Percentiles rank a stretch among this genome's conserved stretches.
phyloP scores from a whole-genome alignment of 2,797 vertebrate genomes.

The Molossus alvarezi region DNA sequence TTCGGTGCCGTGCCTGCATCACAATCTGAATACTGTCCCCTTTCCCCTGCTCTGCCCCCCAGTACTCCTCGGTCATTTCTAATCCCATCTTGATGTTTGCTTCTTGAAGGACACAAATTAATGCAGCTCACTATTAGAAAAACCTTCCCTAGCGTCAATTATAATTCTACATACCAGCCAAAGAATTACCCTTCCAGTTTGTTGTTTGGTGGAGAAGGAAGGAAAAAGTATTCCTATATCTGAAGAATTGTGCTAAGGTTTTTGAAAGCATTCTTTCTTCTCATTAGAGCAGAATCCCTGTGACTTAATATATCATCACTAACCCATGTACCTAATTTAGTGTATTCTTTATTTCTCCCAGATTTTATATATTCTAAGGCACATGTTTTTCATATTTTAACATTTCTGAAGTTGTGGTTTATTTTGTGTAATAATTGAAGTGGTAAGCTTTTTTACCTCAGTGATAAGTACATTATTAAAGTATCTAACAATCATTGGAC shows the following conservation, averaged over 20 bases:
- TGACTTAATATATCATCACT: not conserved
- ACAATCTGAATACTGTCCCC: not conserved
- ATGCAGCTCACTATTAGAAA: not conserved
- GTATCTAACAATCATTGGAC: not conserved
- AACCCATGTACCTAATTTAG: not conserved
- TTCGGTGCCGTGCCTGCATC: too few relatives aligned
- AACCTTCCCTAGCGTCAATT: not conserved
- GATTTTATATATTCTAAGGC: not conserved
- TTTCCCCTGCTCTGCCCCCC: not conserved
- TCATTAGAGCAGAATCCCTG: not conserved
- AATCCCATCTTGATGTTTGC: not conserved
- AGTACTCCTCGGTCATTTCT: not conserved
- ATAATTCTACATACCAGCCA: not conserved
- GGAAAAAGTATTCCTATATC: not conserved
- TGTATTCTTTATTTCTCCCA: not conserved
- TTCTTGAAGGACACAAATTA: constrained; percentile 10
- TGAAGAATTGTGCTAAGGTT: not conserved
- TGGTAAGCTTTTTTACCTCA: not conserved
- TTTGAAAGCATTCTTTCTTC: not conserved
- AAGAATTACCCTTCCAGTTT: not conserved
- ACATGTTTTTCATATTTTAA: constrained; percentile 12
- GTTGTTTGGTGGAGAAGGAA: not conserved
- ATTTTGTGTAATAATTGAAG: constrained; percentile 66
- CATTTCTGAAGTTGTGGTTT: constrained; percentile 4
- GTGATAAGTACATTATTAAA: constrained; percentile 2